These are phyloP conservation scores for Rhabdomys dilectus DNA, from an alignment of 2,113 vertebrate species.

Conservation along the genomic window DNA sequence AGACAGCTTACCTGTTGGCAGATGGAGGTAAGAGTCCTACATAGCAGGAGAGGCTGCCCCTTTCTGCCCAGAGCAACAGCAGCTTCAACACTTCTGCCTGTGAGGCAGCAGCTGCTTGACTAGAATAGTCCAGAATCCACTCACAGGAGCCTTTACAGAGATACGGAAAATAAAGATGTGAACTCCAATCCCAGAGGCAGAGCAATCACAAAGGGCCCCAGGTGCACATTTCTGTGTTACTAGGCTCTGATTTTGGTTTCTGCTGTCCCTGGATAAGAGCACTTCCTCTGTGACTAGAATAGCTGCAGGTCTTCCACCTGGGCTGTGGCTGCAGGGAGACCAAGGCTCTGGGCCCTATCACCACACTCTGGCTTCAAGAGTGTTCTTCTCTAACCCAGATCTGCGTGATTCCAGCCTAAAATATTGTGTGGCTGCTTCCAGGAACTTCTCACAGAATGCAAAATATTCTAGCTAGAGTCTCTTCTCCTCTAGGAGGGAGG, in stretches of 20 bases:
- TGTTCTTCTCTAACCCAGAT: accelerated
- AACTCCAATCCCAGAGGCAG: background rate
- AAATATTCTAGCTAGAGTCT: background rate
- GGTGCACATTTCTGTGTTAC: background rate
- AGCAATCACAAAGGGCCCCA: background rate
- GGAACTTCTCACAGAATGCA: background rate
- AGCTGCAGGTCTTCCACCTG: background rate
- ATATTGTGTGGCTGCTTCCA: background rate
- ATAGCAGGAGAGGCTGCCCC: background rate
- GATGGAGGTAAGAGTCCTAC: background rate
- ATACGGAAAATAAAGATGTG: background rate
- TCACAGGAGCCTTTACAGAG: background rate
- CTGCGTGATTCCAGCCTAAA: accelerated
- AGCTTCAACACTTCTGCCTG: accelerated
- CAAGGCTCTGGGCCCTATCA: background rate
- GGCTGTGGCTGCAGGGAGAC: background rate
- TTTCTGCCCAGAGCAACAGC: background rate
- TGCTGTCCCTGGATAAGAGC: background rate
- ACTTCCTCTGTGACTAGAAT: background rate
- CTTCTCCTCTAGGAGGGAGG: background rate
- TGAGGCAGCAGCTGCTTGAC: background rate
- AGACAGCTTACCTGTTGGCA: background rate
- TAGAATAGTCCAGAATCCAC: background rate
- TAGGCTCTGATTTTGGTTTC: conserved; percentile 48
- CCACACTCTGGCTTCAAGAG: background rate